phyloP scores from a whole-genome alignment of 2,797 vertebrate genomes.

The Lemur catta region DNA sequence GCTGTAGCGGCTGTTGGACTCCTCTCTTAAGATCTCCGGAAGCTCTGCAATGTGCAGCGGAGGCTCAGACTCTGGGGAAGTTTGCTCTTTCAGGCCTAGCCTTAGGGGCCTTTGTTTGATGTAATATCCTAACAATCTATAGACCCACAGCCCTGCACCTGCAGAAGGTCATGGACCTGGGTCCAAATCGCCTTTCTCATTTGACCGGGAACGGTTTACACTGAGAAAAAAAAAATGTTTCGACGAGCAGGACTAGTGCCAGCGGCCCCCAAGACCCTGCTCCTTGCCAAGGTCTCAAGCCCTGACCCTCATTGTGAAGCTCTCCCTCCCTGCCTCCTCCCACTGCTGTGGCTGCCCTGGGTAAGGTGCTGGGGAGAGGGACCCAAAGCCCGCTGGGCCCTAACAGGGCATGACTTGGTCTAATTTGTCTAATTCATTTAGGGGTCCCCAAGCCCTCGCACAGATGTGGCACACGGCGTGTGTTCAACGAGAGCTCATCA shows the following conservation, averaged over 20 bases:
- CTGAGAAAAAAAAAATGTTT: background rate
- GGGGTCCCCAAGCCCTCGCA: background rate
- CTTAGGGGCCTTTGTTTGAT: background rate
- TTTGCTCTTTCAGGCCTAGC: background rate
- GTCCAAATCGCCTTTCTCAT: background rate
- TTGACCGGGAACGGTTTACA: background rate
- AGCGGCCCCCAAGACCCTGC: rapidly evolving
- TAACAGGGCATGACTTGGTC: background rate
- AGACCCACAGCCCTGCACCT: slow-evolving; percentile 16
- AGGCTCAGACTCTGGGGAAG: background rate
- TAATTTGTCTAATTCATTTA: background rate
- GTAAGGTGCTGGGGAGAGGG: background rate
- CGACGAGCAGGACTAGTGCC: rapidly evolving
- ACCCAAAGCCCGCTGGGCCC: rapidly evolving
- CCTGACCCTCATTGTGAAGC: rapidly evolving
- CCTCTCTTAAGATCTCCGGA: no score
- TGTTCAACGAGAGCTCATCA: background rate
- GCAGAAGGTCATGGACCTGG: background rate
- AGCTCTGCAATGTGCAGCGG: background rate
- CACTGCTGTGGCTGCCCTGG: background rate
- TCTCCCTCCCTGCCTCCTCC: rapidly evolving
- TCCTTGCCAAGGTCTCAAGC: rapidly evolving
- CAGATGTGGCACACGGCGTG: rapidly evolving
- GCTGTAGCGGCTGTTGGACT: background rate
- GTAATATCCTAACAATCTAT: background rate